These are phyloP conservation scores for Drosophila picticornis DNA, from an alignment of 2,888 invertebrate genomes.

Conservation along the genomic window DNA sequence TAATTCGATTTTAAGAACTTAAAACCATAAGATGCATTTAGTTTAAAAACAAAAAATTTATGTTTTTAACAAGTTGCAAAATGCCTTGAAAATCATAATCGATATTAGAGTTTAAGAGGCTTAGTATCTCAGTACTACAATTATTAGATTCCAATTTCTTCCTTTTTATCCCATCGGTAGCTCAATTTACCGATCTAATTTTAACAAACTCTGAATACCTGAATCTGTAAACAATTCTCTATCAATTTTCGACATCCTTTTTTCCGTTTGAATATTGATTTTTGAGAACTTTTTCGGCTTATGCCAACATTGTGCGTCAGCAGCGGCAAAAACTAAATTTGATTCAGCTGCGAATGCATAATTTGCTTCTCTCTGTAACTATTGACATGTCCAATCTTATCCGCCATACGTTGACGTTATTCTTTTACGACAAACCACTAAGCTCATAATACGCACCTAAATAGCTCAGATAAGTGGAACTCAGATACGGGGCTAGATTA, in stretches of 20 bases:
- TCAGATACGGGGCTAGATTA: background rate
- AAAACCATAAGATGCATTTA: background rate
- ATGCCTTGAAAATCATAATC: background rate
- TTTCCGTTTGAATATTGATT: background rate
- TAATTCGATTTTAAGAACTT: background rate
- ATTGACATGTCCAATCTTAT: slow-evolving; percentile 52
- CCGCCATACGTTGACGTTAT: slow-evolving; percentile 23
- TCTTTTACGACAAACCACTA: slow-evolving; percentile 15
- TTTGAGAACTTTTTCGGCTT: background rate
- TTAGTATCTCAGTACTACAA: background rate
- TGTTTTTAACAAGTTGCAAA: background rate
- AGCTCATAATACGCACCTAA: slow-evolving; percentile 38
- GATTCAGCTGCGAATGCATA: background rate
- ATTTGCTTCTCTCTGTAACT: background rate
- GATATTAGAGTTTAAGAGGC: background rate
- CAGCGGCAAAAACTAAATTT: background rate
- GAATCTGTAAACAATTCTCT: background rate
- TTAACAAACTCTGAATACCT: background rate
- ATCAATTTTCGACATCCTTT: background rate
- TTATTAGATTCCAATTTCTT: background rate
- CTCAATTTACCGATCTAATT: background rate
- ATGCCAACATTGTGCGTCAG: background rate
- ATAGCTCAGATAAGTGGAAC: slow-evolving; percentile 26
- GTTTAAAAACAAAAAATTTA: background rate
- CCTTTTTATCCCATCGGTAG: background rate